phyloP scores from a whole-genome alignment of 2,888 invertebrate species.

The Syrphus vitripennis region DNA sequence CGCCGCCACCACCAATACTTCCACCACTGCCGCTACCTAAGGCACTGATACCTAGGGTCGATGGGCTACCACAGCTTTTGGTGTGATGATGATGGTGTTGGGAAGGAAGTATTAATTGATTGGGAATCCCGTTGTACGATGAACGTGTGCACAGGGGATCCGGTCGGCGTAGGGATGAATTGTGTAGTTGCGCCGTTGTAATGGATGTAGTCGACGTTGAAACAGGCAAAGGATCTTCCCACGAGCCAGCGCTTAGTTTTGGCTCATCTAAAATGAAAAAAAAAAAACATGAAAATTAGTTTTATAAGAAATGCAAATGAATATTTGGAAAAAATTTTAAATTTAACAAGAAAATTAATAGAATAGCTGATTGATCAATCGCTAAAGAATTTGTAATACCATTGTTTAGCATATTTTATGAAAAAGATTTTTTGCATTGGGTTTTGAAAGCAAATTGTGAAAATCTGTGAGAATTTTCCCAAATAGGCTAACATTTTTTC shows the following conservation, averaged over 20 bases:
- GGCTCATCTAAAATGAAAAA: constrained; percentile 87
- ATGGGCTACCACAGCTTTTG: constrained; percentile 69
- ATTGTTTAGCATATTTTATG: no score
- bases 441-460: no score
- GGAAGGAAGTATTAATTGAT: constrained; percentile 74
- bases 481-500: no score
- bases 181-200: constrained; percentile 79
- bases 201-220: constrained; percentile 76
- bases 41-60: constrained; percentile 54
- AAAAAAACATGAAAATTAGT: constrained; percentile 22
- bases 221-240: constrained; percentile 85
- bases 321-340: not conserved
- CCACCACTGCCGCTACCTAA: constrained; percentile 39
- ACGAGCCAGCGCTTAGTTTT: constrained; percentile 87
- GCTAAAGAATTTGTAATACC: no score
- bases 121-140: constrained; percentile 74
- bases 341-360: not conserved
- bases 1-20: constrained; percentile 52
- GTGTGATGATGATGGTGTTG: constrained; percentile 74
- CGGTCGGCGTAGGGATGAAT: constrained; percentile 76
- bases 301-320: not conserved
- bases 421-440: no score
- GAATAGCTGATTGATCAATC: not conserved
- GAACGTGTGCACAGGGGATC: constrained; percentile 74
- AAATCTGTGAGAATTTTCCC: no score